phyloP scores from a whole-genome alignment of 2,797 vertebrate species.

The Discoglossus pictus region DNA sequence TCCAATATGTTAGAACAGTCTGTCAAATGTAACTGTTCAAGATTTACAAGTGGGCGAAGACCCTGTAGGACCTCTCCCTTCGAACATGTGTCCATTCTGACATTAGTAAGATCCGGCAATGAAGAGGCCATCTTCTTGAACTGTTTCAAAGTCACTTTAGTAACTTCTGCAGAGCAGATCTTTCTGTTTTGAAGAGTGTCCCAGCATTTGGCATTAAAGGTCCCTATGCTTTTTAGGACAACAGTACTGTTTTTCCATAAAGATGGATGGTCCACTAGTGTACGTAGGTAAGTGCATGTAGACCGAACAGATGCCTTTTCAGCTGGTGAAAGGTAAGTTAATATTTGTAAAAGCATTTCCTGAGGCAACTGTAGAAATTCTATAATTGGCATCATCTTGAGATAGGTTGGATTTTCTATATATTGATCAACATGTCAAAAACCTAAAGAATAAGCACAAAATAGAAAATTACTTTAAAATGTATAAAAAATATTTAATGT shows the following conservation, averaged over 20 bases:
- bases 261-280: constrained; percentile 55
- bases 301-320: constrained; percentile 57
- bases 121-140: constrained; percentile 48
- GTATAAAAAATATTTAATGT: too few species aligned
- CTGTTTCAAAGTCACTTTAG: constrained; percentile 48
- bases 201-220: constrained; percentile 55
- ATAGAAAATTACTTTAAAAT: too few species aligned
- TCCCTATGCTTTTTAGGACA: constrained; percentile 47
- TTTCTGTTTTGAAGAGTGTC: constrained; percentile 53
- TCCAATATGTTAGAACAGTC: constrained; percentile 39
- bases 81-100: constrained; percentile 54
- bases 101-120: constrained; percentile 53
- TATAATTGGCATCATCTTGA: constrained; percentile 11
- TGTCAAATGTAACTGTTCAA: constrained; percentile 54
- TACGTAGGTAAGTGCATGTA: constrained; percentile 51
- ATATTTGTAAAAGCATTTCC: constrained; percentile 58
- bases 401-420: background rate
- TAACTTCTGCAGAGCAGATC: constrained; percentile 53
- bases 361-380: constrained; percentile 52
- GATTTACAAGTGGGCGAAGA: constrained; percentile 49
- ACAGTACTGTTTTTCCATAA: constrained; percentile 54
- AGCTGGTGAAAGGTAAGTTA: constrained; percentile 43
- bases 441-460: constrained; percentile 10
- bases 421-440: constrained; percentile 9
- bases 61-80: constrained; percentile 45